Evolutionary conservation across 2,888 invertebrate genomes (phyloP).

Genomic region (Phyto melanocephala): DNA sequence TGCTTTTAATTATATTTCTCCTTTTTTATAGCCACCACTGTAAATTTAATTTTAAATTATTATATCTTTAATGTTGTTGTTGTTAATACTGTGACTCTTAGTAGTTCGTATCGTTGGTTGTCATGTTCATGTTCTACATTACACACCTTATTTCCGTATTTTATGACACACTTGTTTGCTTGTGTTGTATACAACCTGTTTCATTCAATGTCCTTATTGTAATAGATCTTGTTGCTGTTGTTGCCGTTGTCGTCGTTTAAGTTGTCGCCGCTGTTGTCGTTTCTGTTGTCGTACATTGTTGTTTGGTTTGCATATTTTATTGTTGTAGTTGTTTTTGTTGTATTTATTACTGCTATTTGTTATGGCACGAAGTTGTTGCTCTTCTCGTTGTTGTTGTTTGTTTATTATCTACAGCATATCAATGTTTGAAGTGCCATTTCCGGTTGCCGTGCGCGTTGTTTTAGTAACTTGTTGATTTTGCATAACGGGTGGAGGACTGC

Average conservation of each 20-base stretch:
- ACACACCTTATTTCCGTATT: slow-evolving; percentile 35
- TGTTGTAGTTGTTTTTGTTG: slow-evolving; percentile 3
- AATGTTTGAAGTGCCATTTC: slow-evolving; percentile 82
- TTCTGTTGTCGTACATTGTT: neutral
- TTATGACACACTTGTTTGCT: neutral
- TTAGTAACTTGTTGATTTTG: slow-evolving; percentile 81
- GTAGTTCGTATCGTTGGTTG: neutral
- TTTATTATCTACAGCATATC: slow-evolving; percentile 76
- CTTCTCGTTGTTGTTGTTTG: neutral
- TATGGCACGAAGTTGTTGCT: neutral
- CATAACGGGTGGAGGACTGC: slow-evolving; percentile 76
- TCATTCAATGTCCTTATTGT: slow-evolving; percentile 3
- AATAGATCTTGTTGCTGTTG: slow-evolving; percentile 9
- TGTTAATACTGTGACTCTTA: too few relatives aligned
- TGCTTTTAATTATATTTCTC: too few relatives aligned
- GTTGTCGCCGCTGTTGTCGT: neutral
- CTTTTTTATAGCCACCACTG: neutral
- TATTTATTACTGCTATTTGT: neutral
- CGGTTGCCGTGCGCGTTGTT: slow-evolving; percentile 83
- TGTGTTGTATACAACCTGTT: slow-evolving; percentile 8
- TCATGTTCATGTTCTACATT: slow-evolving; percentile 18
- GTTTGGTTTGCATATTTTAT: slow-evolving; percentile 12
- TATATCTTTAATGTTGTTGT: neutral
- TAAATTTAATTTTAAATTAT: slow-evolving; percentile 24
- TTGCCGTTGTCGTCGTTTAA: neutral